These are phyloP conservation scores for Grantiella picta DNA, from an alignment of 2,113 vertebrate species.

Conservation along the genomic window DNA sequence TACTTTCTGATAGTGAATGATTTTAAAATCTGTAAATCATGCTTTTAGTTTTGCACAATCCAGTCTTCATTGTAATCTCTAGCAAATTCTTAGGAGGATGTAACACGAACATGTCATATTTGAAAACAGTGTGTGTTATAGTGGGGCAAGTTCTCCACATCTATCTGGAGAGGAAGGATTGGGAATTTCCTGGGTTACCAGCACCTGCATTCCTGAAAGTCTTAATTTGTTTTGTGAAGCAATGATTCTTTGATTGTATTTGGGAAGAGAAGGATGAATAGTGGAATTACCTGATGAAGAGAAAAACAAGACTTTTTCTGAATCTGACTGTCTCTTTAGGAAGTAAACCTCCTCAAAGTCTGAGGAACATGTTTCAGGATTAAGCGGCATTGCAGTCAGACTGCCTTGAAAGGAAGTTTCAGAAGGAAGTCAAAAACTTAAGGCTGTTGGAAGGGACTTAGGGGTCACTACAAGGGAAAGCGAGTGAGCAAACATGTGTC, in stretches of 20 bases:
- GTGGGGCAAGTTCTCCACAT: not conserved
- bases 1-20: not conserved
- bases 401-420: not conserved
- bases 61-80: not conserved
- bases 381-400: not conserved
- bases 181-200: not conserved
- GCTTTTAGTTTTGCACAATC: not conserved
- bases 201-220: not conserved
- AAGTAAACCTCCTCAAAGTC: not conserved
- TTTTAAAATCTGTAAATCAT: not conserved
- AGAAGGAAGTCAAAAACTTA: not conserved
- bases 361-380: not conserved
- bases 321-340: not conserved
- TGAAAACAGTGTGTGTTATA: not conserved
- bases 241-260: not conserved
- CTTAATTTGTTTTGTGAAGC: not conserved
- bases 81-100: not conserved
- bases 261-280: not conserved
- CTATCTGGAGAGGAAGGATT: not conserved
- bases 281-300: not conserved
- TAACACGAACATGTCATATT: not conserved
- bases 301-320: not conserved
- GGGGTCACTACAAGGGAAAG: not conserved
- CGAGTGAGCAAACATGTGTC: accelerated
- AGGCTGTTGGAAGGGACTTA: not conserved